phyloP scores from a whole-genome alignment of 2,113 vertebrate genomes.

The Cryptotis parvus region DNA sequence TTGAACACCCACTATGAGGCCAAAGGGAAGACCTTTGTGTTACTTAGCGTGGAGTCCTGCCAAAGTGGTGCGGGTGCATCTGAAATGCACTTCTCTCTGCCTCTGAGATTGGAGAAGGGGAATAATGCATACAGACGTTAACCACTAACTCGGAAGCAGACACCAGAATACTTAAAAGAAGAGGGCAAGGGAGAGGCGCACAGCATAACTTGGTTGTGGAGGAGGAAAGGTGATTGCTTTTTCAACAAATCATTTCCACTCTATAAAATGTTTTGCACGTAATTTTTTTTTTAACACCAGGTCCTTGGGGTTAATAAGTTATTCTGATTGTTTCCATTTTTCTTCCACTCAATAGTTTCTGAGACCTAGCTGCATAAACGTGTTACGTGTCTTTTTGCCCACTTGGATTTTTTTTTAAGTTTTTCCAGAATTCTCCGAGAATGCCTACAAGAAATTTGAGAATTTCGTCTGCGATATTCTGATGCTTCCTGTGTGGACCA shows the following conservation, averaged over 20 bases:
- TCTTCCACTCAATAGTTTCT: not conserved
- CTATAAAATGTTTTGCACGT: not conserved
- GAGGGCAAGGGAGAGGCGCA: not conserved
- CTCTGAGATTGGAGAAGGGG: not conserved
- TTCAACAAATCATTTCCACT: conserved; percentile 38
- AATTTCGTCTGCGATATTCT: not conserved
- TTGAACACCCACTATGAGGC: not conserved
- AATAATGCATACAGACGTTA: not conserved
- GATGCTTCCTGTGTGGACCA: not conserved
- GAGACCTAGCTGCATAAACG: not conserved
- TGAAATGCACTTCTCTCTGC: not conserved
- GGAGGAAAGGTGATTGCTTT: not conserved
- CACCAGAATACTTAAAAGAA: not conserved
- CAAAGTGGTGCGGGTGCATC: not conserved
- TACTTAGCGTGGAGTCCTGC: not conserved
- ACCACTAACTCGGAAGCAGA: not conserved
- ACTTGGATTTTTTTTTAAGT: not conserved
- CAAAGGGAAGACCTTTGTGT: not conserved
- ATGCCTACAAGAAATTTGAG: no score
- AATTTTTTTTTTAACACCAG: not conserved
- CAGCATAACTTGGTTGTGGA: not conserved
- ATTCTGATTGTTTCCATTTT: conserved; percentile 29
- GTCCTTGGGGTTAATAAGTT: conserved; percentile 48
- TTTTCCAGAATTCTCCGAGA: no score
- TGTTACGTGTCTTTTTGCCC: conserved; percentile 22